A percentile compares a stretch with the other conserved stretches of the same genome.
Conservation (phyloP, 2,797 vertebrate species). For the Pteropus rufus region DNA sequence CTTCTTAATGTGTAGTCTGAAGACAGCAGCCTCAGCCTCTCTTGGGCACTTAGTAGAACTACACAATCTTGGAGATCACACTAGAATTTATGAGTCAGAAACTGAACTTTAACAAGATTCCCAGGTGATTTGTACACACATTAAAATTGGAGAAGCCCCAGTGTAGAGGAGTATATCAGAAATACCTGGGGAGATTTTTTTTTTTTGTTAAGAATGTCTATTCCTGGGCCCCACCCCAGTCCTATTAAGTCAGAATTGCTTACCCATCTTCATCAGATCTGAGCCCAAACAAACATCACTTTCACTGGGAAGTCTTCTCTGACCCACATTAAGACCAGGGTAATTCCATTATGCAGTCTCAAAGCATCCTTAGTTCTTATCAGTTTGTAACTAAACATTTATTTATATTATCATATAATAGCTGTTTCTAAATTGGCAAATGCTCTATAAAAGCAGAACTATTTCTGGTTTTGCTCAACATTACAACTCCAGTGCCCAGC, state of each 20-base stretch:
- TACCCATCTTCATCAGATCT: neutral
- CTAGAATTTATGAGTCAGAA: neutral
- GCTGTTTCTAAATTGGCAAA: neutral
- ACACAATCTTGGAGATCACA: neutral
- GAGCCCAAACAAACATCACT: neutral
- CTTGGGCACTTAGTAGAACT: rapidly evolving
- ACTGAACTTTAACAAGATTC: neutral
- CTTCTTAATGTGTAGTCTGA: neutral
- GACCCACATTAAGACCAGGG: neutral
- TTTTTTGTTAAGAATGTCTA: neutral
- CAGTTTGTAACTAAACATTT: neutral
- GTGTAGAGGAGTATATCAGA: neutral
- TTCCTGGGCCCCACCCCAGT: neutral
- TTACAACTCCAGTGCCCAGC: neutral
- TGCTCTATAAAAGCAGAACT: neutral
- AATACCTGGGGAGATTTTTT: neutral
- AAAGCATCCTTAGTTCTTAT: neutral
- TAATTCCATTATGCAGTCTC: neutral
- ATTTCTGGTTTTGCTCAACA: neutral
- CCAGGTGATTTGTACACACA: neutral
- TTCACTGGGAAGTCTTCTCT: neutral
- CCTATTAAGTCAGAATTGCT: neutral
- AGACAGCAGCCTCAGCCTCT: neutral
- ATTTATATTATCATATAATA: neutral
- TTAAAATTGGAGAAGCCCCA: neutral